These are phyloP conservation scores for Solenodon paradoxus DNA, from an alignment of 2,113 vertebrate species.

Conservation along the genomic window DNA sequence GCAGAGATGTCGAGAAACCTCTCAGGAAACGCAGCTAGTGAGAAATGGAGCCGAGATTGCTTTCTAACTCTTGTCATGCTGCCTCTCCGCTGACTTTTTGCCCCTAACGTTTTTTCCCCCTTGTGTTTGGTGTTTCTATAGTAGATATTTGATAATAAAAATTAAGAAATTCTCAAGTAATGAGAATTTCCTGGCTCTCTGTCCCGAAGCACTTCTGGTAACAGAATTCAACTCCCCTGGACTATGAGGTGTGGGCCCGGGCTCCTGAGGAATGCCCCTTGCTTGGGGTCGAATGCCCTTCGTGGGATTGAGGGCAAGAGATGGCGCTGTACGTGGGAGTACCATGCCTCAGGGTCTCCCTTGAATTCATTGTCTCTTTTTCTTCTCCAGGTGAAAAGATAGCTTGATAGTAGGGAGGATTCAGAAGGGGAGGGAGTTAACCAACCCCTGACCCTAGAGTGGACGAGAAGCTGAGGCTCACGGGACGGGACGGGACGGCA, in stretches of 20 bases:
- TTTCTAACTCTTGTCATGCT: background rate
- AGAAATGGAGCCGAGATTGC: background rate
- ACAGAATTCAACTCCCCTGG: background rate
- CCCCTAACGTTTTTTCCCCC: background rate
- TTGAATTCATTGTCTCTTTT: background rate
- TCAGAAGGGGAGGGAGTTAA: background rate
- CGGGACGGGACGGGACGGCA: background rate
- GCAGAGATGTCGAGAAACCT: background rate
- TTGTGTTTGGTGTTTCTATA: constrained; percentile 47
- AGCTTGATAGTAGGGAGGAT: background rate
- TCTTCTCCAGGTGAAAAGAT: background rate
- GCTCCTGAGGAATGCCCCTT: background rate
- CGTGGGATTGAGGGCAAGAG: background rate
- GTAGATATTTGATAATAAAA: constrained; percentile 70
- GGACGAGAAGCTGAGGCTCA: background rate
- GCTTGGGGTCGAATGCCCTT: background rate
- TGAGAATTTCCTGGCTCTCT: constrained; percentile 25
- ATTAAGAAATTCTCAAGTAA: constrained; percentile 12
- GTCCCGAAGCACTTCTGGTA: background rate
- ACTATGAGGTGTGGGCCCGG: background rate
- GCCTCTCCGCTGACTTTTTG: background rate
- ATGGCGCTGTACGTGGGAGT: background rate
- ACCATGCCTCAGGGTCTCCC: background rate
- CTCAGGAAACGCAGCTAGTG: background rate
- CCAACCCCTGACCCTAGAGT: background rate